phyloP scores from a whole-genome alignment of 2,888 invertebrate genomes.

The Ariolimax columbianus region DNA sequence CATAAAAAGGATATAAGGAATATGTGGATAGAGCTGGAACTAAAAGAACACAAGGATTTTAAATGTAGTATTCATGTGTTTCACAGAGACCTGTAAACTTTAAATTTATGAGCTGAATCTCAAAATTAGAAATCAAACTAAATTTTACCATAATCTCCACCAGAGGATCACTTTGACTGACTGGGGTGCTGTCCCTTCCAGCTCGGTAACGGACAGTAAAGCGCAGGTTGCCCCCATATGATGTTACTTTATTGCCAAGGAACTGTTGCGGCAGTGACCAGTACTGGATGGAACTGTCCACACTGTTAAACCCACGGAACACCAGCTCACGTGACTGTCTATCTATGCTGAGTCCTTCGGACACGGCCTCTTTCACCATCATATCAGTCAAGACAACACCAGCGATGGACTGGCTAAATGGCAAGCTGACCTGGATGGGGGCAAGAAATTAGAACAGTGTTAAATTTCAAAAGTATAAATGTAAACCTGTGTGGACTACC shows the following conservation, averaged over 20 bases:
- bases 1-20: too few relatives aligned
- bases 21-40: too few relatives aligned
- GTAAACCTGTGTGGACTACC: too few relatives aligned
- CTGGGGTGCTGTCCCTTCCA: conserved; percentile 82
- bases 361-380: conserved; percentile 73
- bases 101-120: too few relatives aligned
- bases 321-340: conserved; percentile 82
- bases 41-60: too few relatives aligned
- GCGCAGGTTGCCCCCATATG: conserved; percentile 92
- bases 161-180: conserved; percentile 90
- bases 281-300: conserved; percentile 78
- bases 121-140: not conserved
- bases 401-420: conserved; percentile 62
- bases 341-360: conserved; percentile 71
- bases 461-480: too few relatives aligned
- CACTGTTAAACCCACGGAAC: conserved; percentile 81
- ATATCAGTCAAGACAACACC: conserved; percentile 82
- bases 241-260: conserved; percentile 89
- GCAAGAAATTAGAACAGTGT: too few relatives aligned
- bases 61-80: too few relatives aligned
- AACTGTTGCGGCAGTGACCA: conserved; percentile 91
- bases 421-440: conserved; percentile 62
- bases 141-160: conserved; percentile 89
- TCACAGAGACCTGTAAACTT: too few relatives aligned
- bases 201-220: conserved; percentile 87